phyloP scores from a whole-genome alignment of 2,113 vertebrate species.

The Bufo bufo region DNA sequence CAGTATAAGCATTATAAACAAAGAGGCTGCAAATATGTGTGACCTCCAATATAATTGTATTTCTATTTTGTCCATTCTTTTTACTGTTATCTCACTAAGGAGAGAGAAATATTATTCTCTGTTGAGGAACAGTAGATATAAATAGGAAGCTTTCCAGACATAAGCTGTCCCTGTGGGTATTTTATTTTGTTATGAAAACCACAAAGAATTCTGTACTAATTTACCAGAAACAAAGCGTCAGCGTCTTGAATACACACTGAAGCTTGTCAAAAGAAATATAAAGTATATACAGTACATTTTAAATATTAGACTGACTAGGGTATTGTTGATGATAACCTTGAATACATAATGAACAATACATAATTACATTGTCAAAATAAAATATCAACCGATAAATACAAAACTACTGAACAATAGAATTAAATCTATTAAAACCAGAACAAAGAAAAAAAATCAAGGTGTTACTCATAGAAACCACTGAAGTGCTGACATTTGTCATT shows the following conservation, averaged over 20 bases:
- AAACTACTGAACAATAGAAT: too few species aligned
- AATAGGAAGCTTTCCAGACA: conserved; percentile 49
- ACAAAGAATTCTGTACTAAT: conserved; percentile 24
- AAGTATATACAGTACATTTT: too few species aligned
- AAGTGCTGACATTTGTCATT: too few species aligned
- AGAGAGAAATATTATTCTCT: conserved; percentile 14
- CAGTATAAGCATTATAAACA: background rate
- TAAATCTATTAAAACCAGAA: too few species aligned
- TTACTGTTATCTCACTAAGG: conserved; percentile 34
- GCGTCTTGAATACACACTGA: background rate
- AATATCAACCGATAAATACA: background rate
- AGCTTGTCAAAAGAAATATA: background rate
- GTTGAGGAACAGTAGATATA: conserved; percentile 23
- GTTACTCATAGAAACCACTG: too few species aligned
- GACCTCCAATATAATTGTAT: background rate
- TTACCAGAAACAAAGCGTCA: conserved; percentile 44
- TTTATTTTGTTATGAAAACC: conserved; percentile 30
- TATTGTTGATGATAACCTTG: background rate
- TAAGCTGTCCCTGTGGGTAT: conserved; percentile 16
- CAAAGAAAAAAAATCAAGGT: too few species aligned
- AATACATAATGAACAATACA: background rate
- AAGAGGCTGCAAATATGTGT: background rate
- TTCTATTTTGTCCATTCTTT: background rate
- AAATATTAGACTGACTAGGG: background rate
- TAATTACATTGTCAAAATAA: background rate